These are phyloP conservation scores for Callithrix jacchus DNA, from an alignment of 2,113 vertebrate species.

Conservation along the genomic window DNA sequence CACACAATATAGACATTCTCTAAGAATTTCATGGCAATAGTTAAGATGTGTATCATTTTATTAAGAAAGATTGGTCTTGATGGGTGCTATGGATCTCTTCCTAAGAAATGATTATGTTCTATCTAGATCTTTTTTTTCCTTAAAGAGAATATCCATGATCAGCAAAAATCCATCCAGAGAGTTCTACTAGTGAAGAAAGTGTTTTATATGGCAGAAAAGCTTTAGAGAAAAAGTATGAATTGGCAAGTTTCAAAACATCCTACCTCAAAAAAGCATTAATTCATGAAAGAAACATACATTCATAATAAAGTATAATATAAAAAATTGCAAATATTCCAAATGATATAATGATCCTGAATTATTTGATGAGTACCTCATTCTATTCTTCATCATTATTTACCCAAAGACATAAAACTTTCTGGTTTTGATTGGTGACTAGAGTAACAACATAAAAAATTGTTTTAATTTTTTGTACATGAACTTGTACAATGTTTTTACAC, in stretches of 20 bases:
- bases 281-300: neutral
- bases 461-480: neutral
- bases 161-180: neutral
- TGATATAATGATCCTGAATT: neutral
- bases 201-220: neutral
- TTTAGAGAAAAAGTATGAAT: neutral
- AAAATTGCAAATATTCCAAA: neutral
- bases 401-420: neutral
- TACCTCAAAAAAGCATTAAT: neutral
- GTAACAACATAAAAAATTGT: neutral
- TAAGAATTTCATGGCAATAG: neutral
- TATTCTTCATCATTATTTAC: neutral
- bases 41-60: neutral
- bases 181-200: neutral
- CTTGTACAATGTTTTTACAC: neutral
- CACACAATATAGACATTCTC: neutral
- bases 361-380: neutral
- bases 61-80: neutral
- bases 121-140: neutral
- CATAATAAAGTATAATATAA: neutral
- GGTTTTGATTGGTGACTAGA: neutral
- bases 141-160: neutral
- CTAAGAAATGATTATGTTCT: neutral
- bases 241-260: neutral
- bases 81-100: neutral